These are phyloP conservation scores for Saccostrea glomerata DNA, from an alignment of 1,140 invertebrate species.

Conservation along the genomic window DNA sequence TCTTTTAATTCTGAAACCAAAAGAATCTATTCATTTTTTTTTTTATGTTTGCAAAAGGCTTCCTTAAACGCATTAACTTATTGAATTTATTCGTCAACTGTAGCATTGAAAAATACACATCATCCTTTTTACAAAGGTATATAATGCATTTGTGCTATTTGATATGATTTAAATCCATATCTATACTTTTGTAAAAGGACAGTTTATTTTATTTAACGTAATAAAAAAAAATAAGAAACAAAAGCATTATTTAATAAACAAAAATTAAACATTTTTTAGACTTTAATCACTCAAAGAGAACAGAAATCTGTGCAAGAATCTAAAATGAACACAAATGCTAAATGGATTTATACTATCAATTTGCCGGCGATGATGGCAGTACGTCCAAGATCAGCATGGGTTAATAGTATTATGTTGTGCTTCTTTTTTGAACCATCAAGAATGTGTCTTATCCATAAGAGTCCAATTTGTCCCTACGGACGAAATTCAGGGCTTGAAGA, in stretches of 20 bases:
- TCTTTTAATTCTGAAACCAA: too few species aligned
- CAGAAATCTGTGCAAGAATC: not conserved
- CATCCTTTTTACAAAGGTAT: not conserved
- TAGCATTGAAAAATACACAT: not conserved
- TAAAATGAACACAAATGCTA: not conserved
- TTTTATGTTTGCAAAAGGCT: not conserved
- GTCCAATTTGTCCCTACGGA: not conserved
- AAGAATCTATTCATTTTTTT: too few species aligned
- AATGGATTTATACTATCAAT: not conserved
- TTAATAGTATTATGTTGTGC: not conserved
- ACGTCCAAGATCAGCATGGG: not conserved
- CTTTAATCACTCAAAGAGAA: not conserved
- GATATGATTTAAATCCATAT: not conserved
- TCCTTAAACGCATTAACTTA: not conserved
- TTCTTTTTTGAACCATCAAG: not conserved
- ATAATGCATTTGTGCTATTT: not conserved
- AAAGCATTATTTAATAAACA: too few species aligned
- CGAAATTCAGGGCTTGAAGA: not conserved
- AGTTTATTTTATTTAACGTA: not conserved
- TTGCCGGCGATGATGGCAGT: not conserved
- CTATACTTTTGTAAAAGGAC: not conserved
- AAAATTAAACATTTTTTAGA: not conserved
- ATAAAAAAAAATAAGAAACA: not conserved
- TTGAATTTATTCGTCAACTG: not conserved
- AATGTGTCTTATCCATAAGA: not conserved